Evolutionary conservation across 2,888 invertebrate species (phyloP), one percentile per base, ranked within the genome.

Genomic region (Drosophila lutescens): DNA sequence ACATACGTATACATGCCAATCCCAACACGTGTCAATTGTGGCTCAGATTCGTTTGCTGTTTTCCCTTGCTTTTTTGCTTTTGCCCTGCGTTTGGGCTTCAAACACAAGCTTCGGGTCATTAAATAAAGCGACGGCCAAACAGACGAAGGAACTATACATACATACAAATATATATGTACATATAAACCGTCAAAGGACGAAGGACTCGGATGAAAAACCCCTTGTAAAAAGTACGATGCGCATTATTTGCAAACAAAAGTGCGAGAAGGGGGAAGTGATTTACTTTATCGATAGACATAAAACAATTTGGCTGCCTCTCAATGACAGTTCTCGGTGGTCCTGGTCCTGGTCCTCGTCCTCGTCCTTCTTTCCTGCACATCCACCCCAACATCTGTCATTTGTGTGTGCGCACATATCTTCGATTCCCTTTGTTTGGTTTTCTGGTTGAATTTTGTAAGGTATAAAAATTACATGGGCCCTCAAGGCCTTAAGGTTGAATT

Each of bases 221-320:
- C 80, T 66, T 66, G 77, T 65, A 62, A 67, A 59, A 68, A 56
- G 70, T 70, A 80, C 56, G 77, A 74, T 69, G 67, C 70, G 68
- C 69, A 68, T 68, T 80, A 62, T 66, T 66, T 63, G 74, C 74
- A 66, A 66, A 74, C 62, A 79, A 58, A 61, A 71, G 70, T 70
- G 71, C 60, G 68, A 61, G 54, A 60, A 63, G 43, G 82, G 30
- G 79, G 71, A 76, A 81, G 79, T 85, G 82, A 80, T 80, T 80
- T 85, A 76, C 85, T 85, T 85, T 79, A 80, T 80, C 86, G 82
- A 82, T 79, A 74, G 66, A 72, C 86, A 80, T 85, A 82, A 80
- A 80, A 85, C 80, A 80, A 80, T 80, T 80, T 80, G 86, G 77
- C 63, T 68, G 77, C 70, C 59, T 50, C 71, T 69, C 50, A 69